These are phyloP conservation scores for Drosophila ezoana DNA, from an alignment of 2,888 invertebrate genomes.

Conservation along the genomic window DNA sequence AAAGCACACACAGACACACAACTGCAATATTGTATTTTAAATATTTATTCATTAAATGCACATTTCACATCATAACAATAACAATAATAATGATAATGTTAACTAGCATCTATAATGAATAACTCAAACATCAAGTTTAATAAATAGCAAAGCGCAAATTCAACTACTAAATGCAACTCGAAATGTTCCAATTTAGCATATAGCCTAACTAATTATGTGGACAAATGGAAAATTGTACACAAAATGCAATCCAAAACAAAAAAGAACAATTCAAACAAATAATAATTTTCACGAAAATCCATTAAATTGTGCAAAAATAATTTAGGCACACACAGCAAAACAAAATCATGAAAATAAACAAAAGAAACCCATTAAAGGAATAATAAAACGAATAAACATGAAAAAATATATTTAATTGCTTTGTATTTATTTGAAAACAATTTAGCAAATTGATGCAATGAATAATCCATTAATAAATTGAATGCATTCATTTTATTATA, in stretches of 20 bases:
- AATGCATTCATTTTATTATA: conserved; percentile 30
- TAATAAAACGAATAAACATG: conserved; percentile 34
- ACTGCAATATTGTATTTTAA: conserved; percentile 81
- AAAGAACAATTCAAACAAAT: conserved; percentile 39
- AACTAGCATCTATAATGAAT: conserved; percentile 67
- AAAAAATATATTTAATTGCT: conserved; percentile 20
- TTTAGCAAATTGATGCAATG: conserved; percentile 43
- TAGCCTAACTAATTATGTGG: conserved; percentile 72
- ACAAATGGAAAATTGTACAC: conserved; percentile 46
- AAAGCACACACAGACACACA: conserved; percentile 50
- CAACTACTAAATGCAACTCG: conserved; percentile 73
- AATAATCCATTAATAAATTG: conserved; percentile 40
- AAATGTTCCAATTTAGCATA: conserved; percentile 78
- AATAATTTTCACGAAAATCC: conserved; percentile 43
- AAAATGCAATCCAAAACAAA: conserved; percentile 31
- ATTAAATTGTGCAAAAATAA: conserved; percentile 67
- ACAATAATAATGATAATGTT: conserved; percentile 57
- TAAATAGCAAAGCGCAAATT: conserved; percentile 43
- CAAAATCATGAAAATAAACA: conserved; percentile 12
- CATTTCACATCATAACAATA: conserved; percentile 43
- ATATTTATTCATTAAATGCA: conserved; percentile 76
- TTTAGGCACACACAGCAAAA: conserved; percentile 55
- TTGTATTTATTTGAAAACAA: conserved; percentile 36
- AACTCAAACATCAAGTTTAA: conserved; percentile 55
- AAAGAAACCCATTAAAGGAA: conserved; percentile 25